Evolutionary conservation across 2,888 invertebrate genomes (phyloP).

Genomic region (Lasioglossum morio): DNA sequence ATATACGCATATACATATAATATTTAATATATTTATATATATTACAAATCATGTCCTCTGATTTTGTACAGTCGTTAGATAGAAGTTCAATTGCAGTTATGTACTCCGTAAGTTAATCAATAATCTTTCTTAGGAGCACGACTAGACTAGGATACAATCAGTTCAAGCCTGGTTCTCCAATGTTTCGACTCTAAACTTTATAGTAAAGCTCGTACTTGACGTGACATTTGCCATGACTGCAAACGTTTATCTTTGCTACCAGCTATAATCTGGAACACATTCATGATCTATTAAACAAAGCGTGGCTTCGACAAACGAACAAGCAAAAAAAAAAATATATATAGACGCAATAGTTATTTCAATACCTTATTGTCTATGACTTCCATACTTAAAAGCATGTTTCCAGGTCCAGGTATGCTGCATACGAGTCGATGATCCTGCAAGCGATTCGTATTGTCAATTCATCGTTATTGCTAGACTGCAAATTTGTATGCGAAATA

Average conservation of each 20-base stretch:
- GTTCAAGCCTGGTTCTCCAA: conserved; percentile 40
- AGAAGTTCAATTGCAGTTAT: conserved; percentile 5
- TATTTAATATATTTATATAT: conserved; percentile 54
- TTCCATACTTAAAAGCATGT: conserved; percentile 90
- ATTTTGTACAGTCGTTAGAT: conserved; percentile 51
- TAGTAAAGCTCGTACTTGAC: conserved; percentile 75
- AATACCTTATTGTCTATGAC: conserved; percentile 88
- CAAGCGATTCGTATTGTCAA: conserved; percentile 40
- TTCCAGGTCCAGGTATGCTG: conserved; percentile 89
- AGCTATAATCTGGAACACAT: conserved; percentile 87
- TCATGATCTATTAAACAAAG: conserved; percentile 9
- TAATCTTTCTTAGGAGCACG: conserved; percentile 31
- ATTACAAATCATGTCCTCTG: conserved; percentile 53
- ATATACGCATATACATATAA: conserved; percentile 1
- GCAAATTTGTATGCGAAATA: too few species aligned
- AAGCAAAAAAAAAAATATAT: not conserved
- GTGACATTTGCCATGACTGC: conserved; percentile 88
- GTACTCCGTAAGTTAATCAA: conserved; percentile 28
- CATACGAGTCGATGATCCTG: conserved; percentile 86
- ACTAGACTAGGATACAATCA: conserved; percentile 56
- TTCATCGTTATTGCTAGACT: not conserved
- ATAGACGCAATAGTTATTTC: conserved; percentile 21
- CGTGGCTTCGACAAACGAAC: not conserved
- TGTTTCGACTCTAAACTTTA: conserved; percentile 58
- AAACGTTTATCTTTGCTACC: conserved; percentile 89